Evolutionary conservation across 2,888 invertebrate genomes (phyloP).

Genomic region (Acanthosepion lycidas): DNA sequence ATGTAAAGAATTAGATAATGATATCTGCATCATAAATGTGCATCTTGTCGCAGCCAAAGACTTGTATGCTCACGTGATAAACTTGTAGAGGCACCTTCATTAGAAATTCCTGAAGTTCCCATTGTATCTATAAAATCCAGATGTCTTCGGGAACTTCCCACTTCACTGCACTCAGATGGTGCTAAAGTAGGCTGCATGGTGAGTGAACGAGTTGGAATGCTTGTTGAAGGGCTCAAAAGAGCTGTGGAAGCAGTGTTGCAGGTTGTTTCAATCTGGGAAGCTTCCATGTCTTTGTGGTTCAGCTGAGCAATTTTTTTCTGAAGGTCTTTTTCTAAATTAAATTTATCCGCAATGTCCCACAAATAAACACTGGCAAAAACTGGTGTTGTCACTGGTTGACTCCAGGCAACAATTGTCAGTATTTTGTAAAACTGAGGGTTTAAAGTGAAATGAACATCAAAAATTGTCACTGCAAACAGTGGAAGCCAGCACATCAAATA

Average conservation of each 20-base stretch:
- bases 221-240: background rate
- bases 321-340: conserved; percentile 59
- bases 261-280: conserved; percentile 24
- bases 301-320: conserved; percentile 64
- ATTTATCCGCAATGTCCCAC: conserved; percentile 60
- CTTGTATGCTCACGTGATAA: background rate
- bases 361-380: conserved; percentile 68
- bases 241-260: conserved; percentile 34
- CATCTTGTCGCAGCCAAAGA: conserved; percentile 43
- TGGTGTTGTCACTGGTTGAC: conserved; percentile 72
- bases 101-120: conserved; percentile 8
- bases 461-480: conserved; percentile 86
- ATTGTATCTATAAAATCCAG: background rate
- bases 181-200: background rate
- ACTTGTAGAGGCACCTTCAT: conserved; percentile 35
- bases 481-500: conserved; percentile 94
- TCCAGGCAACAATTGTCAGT: conserved; percentile 72
- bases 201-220: conserved; percentile 4
- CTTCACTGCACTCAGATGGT: conserved; percentile 35
- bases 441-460: conserved; percentile 70
- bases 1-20: background rate
- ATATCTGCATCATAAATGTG: background rate
- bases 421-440: conserved; percentile 71
- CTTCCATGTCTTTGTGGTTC: conserved; percentile 52
- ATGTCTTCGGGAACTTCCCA: conserved; percentile 8